Evolutionary conservation across 1,140 invertebrate species (phyloP), one percentile per base, ranked within the genome.

Genomic region (Dinothrombium tinctorium): DNA sequence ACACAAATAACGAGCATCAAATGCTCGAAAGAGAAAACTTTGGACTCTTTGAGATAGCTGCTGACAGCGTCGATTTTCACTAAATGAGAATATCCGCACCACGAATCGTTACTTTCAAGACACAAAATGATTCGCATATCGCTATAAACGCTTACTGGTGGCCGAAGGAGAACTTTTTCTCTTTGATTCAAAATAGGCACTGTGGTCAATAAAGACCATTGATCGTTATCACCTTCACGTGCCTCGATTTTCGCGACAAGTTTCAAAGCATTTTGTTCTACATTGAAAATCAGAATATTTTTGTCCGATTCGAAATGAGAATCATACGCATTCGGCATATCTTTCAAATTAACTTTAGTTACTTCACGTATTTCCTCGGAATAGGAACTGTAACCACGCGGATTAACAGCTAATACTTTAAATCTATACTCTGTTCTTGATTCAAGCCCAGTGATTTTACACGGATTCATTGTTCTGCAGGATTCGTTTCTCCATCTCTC

Each of bases 401-500:
- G 46, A 43, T 53, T 53, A 8, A 47, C 45, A n/a, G 52, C 52
- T 24, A 51, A 36, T 12, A 53, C 45, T 37, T 49, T 49, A 36
- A 53, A 53, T n/a, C 44, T 39, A 36, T 53, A 53, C 15, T 47
- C 44, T 15, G 42, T 42, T 15, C 47, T 41, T 15, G 49, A 46
- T 17, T 50, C 43, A 2, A 53, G 44, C 14, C 46, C 47, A 0
- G 72, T 74, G 0, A 89, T 73, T 53, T 82, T 82, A 56, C 84
- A 90, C 1, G 81, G 81, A 50, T 83, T 81, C 22, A 71, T 69
- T 14, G 69, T 63, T 24, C 76, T 71, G 51, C 83, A 90, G 48
- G 51, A 51, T 39, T 53, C 51, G 33, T 53, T 53, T 40, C 46
- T 84, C 76, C 31, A 77, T 45, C 71, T 66, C 15, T 51, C 49